phyloP scores from a whole-genome alignment of 2,797 vertebrate species.

The Rhynchonycteris naso region DNA sequence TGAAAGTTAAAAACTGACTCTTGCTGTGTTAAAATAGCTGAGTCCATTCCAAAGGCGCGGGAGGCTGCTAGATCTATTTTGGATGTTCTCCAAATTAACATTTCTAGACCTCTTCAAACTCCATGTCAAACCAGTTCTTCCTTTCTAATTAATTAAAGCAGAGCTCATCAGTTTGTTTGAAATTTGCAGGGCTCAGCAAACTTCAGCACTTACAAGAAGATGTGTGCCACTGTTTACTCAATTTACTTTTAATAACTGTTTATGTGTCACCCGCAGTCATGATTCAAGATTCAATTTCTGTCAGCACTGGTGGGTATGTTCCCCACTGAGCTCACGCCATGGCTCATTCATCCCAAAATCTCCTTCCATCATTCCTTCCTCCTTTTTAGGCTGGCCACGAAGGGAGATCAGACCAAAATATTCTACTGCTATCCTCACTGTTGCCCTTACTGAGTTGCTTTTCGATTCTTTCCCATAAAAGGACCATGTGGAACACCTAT shows the following conservation, averaged over 20 bases:
- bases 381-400: background rate
- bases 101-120: background rate
- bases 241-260: background rate
- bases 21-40: background rate
- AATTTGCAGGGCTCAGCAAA: background rate
- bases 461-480: background rate
- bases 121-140: background rate
- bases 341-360: background rate
- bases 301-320: background rate
- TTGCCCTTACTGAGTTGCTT: background rate
- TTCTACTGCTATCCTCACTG: background rate
- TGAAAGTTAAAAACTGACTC: background rate
- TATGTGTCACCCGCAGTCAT: background rate
- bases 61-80: background rate
- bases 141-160: background rate
- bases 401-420: background rate
- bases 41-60: background rate
- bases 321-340: background rate
- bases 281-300: background rate
- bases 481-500: background rate
- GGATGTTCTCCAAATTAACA: background rate
- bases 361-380: background rate
- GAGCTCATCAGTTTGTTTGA: conserved; percentile 3
- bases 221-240: background rate
- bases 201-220: background rate